Evolutionary conservation across 2,888 invertebrate species (phyloP).

Genomic region (Mechanitis mazaeus): DNA sequence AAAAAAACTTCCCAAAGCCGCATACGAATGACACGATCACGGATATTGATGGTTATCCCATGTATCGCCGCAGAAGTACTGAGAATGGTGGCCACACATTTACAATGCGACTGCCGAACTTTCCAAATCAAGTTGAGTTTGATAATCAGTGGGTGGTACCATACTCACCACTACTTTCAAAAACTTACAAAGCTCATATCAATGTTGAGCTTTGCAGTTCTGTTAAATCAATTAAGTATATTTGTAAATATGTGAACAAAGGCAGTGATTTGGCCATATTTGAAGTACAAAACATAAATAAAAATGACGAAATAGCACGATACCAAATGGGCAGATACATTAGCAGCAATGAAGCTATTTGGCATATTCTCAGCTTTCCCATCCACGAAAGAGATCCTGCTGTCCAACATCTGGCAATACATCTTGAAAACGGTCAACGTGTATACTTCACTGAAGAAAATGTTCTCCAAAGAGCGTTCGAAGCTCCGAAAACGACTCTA

Average conservation of each 20-base stretch:
- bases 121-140: constrained; percentile 17
- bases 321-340: constrained; percentile 25
- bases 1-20: constrained; percentile 13
- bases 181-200: not conserved
- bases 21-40: constrained; percentile 10
- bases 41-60: constrained; percentile 25
- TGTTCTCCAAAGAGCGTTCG: constrained; percentile 19
- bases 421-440: constrained; percentile 24
- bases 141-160: constrained; percentile 26
- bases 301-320: constrained; percentile 24
- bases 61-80: constrained; percentile 24
- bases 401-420: no score
- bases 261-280: constrained; percentile 9
- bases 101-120: constrained; percentile 21
- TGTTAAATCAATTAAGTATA: not conserved
- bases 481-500: constrained; percentile 20
- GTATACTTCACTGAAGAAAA: constrained; percentile 23
- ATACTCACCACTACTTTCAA: constrained; percentile 19
- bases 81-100: constrained; percentile 23
- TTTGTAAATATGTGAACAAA: constrained; percentile 7
- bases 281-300: constrained; percentile 21
- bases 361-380: constrained; percentile 17
- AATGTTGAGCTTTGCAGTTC: constrained; percentile 4
- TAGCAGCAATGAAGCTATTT: constrained; percentile 24
- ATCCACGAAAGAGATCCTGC: no score